Percentiles rank a stretch among this genome's conserved stretches.
Evolutionary conservation across 2,113 vertebrate genomes (phyloP).

Genomic region (Procavia capensis): DNA sequence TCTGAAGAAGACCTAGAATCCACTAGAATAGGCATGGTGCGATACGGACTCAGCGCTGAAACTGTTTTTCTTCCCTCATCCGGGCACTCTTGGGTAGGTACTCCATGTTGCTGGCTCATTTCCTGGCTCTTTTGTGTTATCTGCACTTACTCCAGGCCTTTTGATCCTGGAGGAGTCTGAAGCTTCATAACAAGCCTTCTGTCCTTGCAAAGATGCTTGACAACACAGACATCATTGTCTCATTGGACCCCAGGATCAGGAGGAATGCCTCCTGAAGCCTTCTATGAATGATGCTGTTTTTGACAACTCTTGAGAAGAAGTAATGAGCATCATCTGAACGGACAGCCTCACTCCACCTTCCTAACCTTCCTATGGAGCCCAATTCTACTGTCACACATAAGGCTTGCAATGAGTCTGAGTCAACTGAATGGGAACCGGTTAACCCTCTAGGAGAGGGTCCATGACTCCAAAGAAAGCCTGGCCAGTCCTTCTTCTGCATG

Average conservation of each 20-base stretch:
- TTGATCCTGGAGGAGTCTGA: not conserved
- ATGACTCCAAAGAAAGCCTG: not conserved
- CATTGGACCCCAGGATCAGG: rapidly evolving
- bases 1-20: not conserved
- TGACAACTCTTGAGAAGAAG: not conserved
- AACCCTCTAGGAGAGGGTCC: rapidly evolving
- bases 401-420: not conserved
- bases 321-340: rapidly evolving
- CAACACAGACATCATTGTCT: not conserved
- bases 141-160: not conserved
- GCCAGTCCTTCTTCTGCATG: not conserved
- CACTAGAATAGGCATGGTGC: rapidly evolving
- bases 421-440: no score
- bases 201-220: not conserved
- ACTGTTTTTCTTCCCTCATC: not conserved
- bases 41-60: rapidly evolving
- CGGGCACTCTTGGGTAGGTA: rapidly evolving
- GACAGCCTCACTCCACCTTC: not conserved
- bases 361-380: not conserved
- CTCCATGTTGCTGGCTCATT: rapidly evolving
- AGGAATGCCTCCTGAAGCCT: not conserved
- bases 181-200: not conserved
- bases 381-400: not conserved
- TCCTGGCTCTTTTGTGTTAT: not conserved
- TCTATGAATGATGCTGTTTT: not conserved